Evolutionary conservation across 2,797 vertebrate genomes (phyloP).

Genomic region (Malacoctenus gilli): DNA sequence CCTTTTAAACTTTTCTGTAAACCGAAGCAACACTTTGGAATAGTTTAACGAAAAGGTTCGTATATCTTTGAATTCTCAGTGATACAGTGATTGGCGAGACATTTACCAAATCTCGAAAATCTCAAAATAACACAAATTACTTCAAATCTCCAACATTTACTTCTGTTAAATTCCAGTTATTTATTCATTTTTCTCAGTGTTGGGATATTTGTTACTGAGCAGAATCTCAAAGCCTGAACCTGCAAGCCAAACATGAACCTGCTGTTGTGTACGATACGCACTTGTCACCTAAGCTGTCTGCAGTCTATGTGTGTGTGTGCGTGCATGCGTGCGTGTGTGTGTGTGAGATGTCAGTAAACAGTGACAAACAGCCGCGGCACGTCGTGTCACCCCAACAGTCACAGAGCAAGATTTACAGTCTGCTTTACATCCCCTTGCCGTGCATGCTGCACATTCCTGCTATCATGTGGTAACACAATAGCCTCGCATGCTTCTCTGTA

Average conservation of each 20-base stretch:
- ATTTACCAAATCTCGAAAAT: too few relatives aligned
- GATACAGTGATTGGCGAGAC: too few relatives aligned
- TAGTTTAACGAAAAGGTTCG: too few relatives aligned
- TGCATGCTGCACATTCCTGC: conserved; percentile 51
- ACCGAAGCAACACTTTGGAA: too few relatives aligned
- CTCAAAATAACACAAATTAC: too few relatives aligned
- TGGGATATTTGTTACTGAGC: conserved; percentile 4
- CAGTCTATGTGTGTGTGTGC: too few relatives aligned
- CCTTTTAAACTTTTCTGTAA: too few relatives aligned
- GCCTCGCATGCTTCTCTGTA: conserved; percentile 30
- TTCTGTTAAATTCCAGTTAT: too few relatives aligned
- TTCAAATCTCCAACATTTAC: too few relatives aligned
- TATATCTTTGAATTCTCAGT: too few relatives aligned
- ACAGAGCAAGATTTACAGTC: conserved; percentile 29
- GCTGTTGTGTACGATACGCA: conserved; percentile 10
- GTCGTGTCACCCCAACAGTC: conserved; percentile 6
- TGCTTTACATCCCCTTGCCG: conserved; percentile 18
- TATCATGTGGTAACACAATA: conserved; percentile 47
- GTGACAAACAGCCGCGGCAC: conserved; percentile 23
- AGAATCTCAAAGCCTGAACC: conserved; percentile 22
- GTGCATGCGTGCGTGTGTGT: too few relatives aligned
- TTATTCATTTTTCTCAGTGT: too few relatives aligned
- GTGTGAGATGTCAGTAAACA: conserved; percentile 11
- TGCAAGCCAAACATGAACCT: conserved; percentile 2
- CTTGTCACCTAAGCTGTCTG: conserved; percentile 12